A percentile compares a stretch with the other conserved stretches of the same genome.
phyloP scores from a whole-genome alignment of 2,888 invertebrate genomes.

The Octonoba sinensis region DNA sequence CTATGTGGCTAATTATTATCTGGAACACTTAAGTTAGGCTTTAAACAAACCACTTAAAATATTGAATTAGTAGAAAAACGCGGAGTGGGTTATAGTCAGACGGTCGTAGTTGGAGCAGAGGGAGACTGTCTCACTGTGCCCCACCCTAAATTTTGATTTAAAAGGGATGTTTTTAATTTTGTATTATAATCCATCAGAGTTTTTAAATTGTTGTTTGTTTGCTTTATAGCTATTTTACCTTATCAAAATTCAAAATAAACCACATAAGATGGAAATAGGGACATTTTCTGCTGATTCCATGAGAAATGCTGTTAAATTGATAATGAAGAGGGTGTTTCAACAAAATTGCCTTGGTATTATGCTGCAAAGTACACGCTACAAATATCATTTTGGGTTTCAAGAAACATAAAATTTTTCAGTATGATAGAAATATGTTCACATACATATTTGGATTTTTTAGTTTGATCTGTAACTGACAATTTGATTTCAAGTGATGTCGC shows the following conservation, averaged over 20 bases:
- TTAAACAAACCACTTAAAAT: background rate
- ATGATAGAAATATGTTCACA: too few species aligned
- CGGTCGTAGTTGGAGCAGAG: background rate
- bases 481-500: background rate
- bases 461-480: background rate
- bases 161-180: background rate
- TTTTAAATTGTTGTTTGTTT: conserved; percentile 11
- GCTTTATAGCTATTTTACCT: conserved; percentile 9
- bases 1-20: background rate
- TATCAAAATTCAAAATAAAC: background rate
- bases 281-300: conserved; percentile 5
- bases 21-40: conserved; percentile 2
- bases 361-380: too few species aligned
- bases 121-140: background rate
- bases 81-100: conserved; percentile 9
- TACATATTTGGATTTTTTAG: too few species aligned
- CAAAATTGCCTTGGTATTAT: too few species aligned
- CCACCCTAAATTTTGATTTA: background rate
- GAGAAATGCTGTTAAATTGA: background rate
- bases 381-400: too few species aligned
- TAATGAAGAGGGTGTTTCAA: conserved; percentile 2
- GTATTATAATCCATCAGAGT: background rate
- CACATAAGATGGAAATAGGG: background rate
- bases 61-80: background rate
- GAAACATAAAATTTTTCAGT: too few species aligned